phyloP scores from a whole-genome alignment of 1,140 invertebrate species.

The Zaprionus camerounensis region DNA sequence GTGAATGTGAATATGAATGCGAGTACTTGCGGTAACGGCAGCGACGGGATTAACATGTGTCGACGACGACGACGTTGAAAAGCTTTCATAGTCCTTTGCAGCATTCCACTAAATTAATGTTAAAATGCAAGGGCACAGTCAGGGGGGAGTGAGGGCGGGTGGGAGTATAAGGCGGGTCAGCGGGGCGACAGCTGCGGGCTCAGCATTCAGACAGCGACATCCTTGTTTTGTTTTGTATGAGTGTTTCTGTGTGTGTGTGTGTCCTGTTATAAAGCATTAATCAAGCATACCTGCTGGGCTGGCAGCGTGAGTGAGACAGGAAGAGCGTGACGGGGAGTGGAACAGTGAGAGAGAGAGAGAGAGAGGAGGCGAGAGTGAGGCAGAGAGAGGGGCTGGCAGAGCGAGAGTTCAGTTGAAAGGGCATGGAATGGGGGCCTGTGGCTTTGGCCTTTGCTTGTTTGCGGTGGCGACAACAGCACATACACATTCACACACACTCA shows the following conservation, averaged over 20 bases:
- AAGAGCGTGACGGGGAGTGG: not conserved
- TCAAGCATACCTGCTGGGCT: constrained; percentile 80
- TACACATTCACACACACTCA: constrained; percentile 31
- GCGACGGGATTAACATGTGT: constrained; percentile 76
- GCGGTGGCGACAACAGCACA: constrained; percentile 69
- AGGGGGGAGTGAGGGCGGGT: not conserved
- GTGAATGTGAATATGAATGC: constrained; percentile 21
- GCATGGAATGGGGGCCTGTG: constrained; percentile 30
- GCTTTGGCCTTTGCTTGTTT: constrained; percentile 79
- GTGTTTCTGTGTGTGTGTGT: constrained; percentile 46
- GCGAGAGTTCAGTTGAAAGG: constrained; percentile 16
- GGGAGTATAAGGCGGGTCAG: not conserved
- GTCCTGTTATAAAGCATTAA: constrained; percentile 80
- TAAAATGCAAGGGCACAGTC: constrained; percentile 59
- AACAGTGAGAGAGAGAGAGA: not conserved
- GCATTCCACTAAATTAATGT: constrained; percentile 81
- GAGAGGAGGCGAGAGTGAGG: not conserved
- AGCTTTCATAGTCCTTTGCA: constrained; percentile 59
- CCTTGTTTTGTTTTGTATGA: constrained; percentile 53
- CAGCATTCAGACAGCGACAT: constrained; percentile 42
- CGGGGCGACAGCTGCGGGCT: constrained; percentile 46
- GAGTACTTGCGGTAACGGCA: constrained; percentile 40
- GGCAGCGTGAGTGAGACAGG: constrained; percentile 11
- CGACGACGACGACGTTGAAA: constrained; percentile 63
- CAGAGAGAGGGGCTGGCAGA: not conserved